Conservation (phyloP, 2,113 vertebrate species). For the Cyphomyrus plagiostoma region DNA sequence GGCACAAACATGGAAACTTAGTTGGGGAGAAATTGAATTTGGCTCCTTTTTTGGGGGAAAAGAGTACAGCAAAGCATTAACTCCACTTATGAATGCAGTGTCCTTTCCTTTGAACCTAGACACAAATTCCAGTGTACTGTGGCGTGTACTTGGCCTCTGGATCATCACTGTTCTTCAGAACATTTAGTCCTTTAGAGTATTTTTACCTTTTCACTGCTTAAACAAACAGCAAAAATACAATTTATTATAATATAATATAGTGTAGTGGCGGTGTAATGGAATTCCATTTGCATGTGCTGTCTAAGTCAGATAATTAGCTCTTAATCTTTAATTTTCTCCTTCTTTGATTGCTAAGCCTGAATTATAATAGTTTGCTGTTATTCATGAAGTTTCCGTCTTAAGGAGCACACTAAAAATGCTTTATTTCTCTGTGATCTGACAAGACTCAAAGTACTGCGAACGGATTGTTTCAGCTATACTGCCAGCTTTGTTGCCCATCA, state of each 20-base stretch:
- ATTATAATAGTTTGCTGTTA: background rate
- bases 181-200: background rate
- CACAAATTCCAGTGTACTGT: background rate
- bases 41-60: background rate
- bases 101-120: background rate
- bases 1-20: conserved; percentile 59
- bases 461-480: background rate
- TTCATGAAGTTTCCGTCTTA: background rate
- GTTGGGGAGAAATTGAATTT: conserved; percentile 46
- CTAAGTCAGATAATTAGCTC: background rate
- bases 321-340: background rate
- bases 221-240: background rate
- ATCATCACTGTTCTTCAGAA: background rate
- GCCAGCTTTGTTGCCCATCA: background rate
- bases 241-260: background rate
- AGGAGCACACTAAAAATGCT: background rate
- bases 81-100: background rate
- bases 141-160: background rate
- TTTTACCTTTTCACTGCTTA: background rate
- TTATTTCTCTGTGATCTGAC: background rate
- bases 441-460: background rate
- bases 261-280: background rate
- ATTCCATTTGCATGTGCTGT: background rate
- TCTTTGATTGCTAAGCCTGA: background rate
- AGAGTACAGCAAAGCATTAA: background rate